Base-by-base conservation (phyloP, 1,140 invertebrate species). In the Caenorhabditis inopinata region DNA sequence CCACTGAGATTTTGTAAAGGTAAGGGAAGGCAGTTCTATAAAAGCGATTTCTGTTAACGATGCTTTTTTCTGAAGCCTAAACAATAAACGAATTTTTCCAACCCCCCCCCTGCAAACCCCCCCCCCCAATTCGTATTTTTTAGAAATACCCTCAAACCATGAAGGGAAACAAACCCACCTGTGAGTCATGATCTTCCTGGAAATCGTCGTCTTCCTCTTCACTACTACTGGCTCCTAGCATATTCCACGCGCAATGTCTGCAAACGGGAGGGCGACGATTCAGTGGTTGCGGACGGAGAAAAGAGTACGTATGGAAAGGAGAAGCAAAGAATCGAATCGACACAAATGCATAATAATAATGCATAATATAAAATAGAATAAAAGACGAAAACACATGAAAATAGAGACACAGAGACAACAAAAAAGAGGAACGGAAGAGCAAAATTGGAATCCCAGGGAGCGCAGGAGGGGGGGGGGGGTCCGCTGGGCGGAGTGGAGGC, bases 121-220 rank as follows among this genome's bases (percentile, higher is more conserved):
- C 6, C 21, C n/a, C n/a, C n/a, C n/a, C n/a, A n/a, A n/a, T n/a
- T n/a, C n/a, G n/a, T n/a, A n/a, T n/a, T n/a, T n/a, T n/a, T n/a
- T n/a, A n/a, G n/a, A n/a, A n/a, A n/a, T n/a, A n/a, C n/a, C n/a
- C n/a, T n/a, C n/a, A n/a, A n/a, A n/a, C n/a, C n/a, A n/a, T 51
- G 7, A 9, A 21, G 21, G n/a, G 18, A 1, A 29, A 32, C 16
- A 79, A 1, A 62, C 77, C n/a, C 21, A 73, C 73, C n/a, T 38
- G 23, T 29, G 85, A 87, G 27, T 82, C 79, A 73, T 84, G 79
- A 35, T 83, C 83, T 47, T 84, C 74, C 35, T 83, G 51, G 53
- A 76, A 84, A 75, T 86, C 83, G 46, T 86, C 85, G 51, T 87
- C 85, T 62, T 87, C 85, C 32, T 87, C 85, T 80, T 87, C 85